Conservation (phyloP, 1,140 invertebrate genomes). For the Rhopalosiphum padi region DNA sequence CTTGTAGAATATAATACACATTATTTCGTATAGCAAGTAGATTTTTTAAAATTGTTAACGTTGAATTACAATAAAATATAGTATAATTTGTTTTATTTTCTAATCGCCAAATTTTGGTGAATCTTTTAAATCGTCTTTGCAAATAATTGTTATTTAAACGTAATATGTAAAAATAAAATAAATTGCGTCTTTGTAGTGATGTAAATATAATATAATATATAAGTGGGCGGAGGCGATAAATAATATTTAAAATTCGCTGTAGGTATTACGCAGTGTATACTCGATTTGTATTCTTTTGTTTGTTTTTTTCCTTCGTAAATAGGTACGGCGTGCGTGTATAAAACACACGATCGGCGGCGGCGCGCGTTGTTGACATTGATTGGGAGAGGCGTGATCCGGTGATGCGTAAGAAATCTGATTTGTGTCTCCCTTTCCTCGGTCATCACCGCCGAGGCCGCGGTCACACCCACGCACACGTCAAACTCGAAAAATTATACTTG, state of each 20-base stretch:
- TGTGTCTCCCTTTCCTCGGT: constrained; percentile 52
- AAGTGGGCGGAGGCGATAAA: not conserved
- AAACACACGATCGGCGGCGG: constrained; percentile 45
- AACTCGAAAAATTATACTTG: constrained; percentile 5
- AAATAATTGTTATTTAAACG: not conserved
- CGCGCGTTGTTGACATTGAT: constrained; percentile 56
- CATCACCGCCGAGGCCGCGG: constrained; percentile 40
- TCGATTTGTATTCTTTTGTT: constrained; percentile 28
- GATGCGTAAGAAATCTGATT: constrained; percentile 58
- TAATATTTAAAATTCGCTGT: not conserved
- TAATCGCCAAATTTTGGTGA: not conserved
- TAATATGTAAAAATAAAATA: not conserved
- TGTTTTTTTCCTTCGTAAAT: constrained; percentile 29
- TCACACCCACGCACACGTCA: constrained; percentile 54
- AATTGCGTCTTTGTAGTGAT: not conserved
- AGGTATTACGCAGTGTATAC: not conserved
- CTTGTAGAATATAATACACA: too few relatives aligned
- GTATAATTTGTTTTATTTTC: too few relatives aligned
- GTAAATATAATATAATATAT: not conserved
- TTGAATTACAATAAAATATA: not conserved
- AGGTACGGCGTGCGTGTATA: constrained; percentile 30
- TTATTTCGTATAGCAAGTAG: too few relatives aligned
- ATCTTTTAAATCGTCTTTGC: not conserved
- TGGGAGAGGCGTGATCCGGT: constrained; percentile 49
- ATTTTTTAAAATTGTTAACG: not conserved